Evolutionary conservation across 2,888 invertebrate genomes (phyloP).

Genomic region (Ennomos quercinarius): DNA sequence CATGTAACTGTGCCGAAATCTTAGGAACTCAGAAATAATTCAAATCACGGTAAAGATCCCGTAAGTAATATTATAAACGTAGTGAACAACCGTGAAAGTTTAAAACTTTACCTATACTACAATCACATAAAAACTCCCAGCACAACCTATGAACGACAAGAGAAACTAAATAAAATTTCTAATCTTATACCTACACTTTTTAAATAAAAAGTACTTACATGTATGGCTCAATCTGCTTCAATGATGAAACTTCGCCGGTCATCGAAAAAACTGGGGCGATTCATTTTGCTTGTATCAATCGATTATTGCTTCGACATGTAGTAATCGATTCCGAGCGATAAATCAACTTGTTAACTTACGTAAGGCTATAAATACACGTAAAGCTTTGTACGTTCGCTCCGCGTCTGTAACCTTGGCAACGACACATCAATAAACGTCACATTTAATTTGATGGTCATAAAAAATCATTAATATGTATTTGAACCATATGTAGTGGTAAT

Average conservation of each 20-base stretch:
- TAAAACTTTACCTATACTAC: too few relatives aligned
- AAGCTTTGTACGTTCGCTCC: slow-evolving; percentile 10
- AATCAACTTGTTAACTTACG: slow-evolving; percentile 26
- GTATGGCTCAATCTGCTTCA: neutral
- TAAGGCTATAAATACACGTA: slow-evolving; percentile 15
- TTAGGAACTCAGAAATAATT: too few relatives aligned
- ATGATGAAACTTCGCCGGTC: slow-evolving; percentile 3
- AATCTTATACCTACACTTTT: too few relatives aligned
- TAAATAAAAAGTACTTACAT: too few relatives aligned
- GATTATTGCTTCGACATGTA: slow-evolving; percentile 24
- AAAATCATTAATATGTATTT: slow-evolving; percentile 17
- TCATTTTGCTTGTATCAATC: slow-evolving; percentile 25
- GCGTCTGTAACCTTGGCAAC: slow-evolving; percentile 30
- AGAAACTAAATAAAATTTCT: too few relatives aligned
- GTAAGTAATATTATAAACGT: too few relatives aligned
- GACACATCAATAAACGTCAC: slow-evolving; percentile 31
- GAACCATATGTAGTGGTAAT: slow-evolving; percentile 21
- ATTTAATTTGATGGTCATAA: slow-evolving; percentile 30
- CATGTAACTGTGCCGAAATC: too few relatives aligned
- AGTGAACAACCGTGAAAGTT: too few relatives aligned
- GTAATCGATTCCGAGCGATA: slow-evolving; percentile 25
- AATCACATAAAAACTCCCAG: too few relatives aligned
- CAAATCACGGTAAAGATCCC: too few relatives aligned
- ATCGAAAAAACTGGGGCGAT: slow-evolving; percentile 20
- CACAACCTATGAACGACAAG: too few relatives aligned